These are phyloP conservation scores for Hydropsyche betteni DNA, from an alignment of 2,888 invertebrate genomes.

Conservation along the genomic window DNA sequence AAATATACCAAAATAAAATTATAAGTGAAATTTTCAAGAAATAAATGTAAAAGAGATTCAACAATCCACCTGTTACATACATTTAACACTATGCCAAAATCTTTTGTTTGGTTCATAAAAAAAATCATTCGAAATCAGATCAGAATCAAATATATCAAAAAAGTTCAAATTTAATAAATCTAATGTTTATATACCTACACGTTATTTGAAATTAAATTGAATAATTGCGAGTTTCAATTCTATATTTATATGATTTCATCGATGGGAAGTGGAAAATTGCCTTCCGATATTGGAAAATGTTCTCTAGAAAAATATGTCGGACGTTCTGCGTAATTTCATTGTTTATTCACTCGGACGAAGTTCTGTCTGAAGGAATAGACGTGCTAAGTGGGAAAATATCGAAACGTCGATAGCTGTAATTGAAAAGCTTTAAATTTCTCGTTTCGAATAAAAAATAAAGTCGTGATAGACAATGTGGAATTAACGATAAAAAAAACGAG, in stretches of 20 bases:
- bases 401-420: too few relatives aligned
- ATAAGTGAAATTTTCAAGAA: too few relatives aligned
- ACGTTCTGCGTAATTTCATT: neutral
- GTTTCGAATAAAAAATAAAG: neutral
- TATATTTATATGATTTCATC: neutral
- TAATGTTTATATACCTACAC: neutral
- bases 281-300: neutral
- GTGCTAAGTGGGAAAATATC: too few relatives aligned
- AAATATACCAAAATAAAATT: too few relatives aligned
- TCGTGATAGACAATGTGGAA: neutral
- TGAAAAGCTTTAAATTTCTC: too few relatives aligned
- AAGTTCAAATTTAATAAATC: too few relatives aligned
- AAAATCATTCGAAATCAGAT: too few relatives aligned
- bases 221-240: neutral
- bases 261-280: neutral
- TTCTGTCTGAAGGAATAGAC: neutral
- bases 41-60: too few relatives aligned
- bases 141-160: too few relatives aligned
- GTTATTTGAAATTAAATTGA: neutral
- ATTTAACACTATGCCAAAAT: too few relatives aligned
- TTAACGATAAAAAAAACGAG: neutral
- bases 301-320: neutral
- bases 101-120: too few relatives aligned
- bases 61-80: too few relatives aligned
- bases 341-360: conserved; percentile 4